These are phyloP conservation scores for Camponotus vicinus DNA, from an alignment of 1,140 invertebrate species.

Conservation along the genomic window DNA sequence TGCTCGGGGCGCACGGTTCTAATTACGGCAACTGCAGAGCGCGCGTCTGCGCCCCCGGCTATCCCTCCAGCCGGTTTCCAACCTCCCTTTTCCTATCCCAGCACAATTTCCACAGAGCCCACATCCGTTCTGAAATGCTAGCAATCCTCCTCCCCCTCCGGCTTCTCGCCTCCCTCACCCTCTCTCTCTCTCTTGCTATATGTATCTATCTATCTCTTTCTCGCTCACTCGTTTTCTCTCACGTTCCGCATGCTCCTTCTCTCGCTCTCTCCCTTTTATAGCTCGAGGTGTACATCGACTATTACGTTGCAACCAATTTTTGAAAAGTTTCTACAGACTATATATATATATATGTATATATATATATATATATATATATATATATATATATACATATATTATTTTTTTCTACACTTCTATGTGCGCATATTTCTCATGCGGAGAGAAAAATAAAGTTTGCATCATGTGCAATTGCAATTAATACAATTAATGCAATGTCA, in stretches of 20 bases:
- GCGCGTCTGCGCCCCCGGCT: constrained; percentile 78
- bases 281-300: constrained; percentile 65
- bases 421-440: neutral
- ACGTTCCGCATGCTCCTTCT: constrained; percentile 42
- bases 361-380: neutral
- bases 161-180: constrained; percentile 9
- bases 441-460: constrained; percentile 23
- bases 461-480: neutral
- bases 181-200: constrained; percentile 3
- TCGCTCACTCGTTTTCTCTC: neutral
- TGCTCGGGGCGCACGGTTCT: constrained; percentile 81
- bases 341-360: neutral
- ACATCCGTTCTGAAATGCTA: constrained; percentile 75
- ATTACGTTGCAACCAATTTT: constrained; percentile 65
- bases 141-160: constrained; percentile 55
- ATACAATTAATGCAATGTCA: neutral
- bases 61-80: constrained; percentile 78
- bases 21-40: constrained; percentile 85
- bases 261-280: constrained; percentile 53
- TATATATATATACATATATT: neutral
- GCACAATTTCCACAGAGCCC: constrained; percentile 76
- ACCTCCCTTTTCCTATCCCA: constrained; percentile 75
- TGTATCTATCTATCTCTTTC: neutral
- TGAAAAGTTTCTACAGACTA: constrained; percentile 58
- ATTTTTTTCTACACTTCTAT: neutral